Evolutionary conservation across 2,888 invertebrate genomes (phyloP).

Genomic region (Orchesella flavescens): DNA sequence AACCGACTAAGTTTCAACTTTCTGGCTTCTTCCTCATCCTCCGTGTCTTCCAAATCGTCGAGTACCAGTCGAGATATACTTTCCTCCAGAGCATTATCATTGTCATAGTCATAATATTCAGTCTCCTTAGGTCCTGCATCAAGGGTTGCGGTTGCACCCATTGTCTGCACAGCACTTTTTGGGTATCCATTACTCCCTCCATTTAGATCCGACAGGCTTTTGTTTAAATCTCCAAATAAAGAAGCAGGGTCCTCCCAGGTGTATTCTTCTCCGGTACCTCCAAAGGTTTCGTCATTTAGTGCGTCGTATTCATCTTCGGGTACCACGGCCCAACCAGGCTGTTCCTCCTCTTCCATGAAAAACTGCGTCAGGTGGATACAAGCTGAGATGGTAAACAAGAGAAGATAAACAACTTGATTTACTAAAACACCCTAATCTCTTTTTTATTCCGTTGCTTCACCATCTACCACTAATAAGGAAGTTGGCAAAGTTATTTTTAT

Average conservation of each 20-base stretch:
- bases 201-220: constrained; percentile 49
- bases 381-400: neutral
- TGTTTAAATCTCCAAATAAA: constrained; percentile 47
- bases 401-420: neutral
- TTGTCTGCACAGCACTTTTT: constrained; percentile 27
- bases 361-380: neutral
- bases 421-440: too few species aligned
- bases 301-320: constrained; percentile 90
- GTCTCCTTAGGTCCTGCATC: constrained; percentile 57
- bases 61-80: constrained; percentile 73
- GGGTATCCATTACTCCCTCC: constrained; percentile 48
- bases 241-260: constrained; percentile 67
- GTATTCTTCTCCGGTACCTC: constrained; percentile 80
- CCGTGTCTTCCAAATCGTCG: constrained; percentile 73
- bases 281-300: constrained; percentile 93
- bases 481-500: too few species aligned
- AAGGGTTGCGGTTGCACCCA: neutral
- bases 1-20: constrained; percentile 67
- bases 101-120: constrained; percentile 69
- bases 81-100: constrained; percentile 72
- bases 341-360: constrained; percentile 49
- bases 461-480: too few species aligned
- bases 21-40: constrained; percentile 66
- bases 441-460: too few species aligned
- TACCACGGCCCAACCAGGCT: constrained; percentile 47